Percentiles rank a stretch among this genome's conserved stretches.
Evolutionary conservation across 2,888 invertebrate genomes (phyloP).

Genomic region (Apantesis nais): DNA sequence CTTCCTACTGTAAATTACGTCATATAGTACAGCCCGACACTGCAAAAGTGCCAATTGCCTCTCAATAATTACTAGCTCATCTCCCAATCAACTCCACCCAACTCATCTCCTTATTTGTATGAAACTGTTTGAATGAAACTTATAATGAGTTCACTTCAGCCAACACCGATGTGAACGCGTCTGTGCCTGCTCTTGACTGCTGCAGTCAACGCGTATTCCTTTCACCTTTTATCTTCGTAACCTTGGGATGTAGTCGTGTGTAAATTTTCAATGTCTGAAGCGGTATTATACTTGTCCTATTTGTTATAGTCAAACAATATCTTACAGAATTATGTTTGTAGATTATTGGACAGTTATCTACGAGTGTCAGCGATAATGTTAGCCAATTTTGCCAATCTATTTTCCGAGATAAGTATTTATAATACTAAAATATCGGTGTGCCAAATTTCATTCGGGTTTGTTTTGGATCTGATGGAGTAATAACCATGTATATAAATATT

Average conservation of each 20-base stretch:
- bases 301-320: neutral
- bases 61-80: neutral
- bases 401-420: too few species aligned
- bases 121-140: neutral
- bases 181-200: neutral
- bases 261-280: neutral
- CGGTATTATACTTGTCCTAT: neutral
- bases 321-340: too few species aligned
- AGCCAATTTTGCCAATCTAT: too few species aligned
- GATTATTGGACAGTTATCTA: too few species aligned
- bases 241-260: neutral
- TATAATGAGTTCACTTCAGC: neutral
- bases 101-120: neutral
- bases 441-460: too few species aligned
- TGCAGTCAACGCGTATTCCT: neutral
- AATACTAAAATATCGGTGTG: too few species aligned
- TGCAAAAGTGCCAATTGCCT: too few species aligned
- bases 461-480: too few species aligned
- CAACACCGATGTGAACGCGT: too few species aligned
- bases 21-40: neutral
- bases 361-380: too few species aligned
- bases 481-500: too few species aligned
- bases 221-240: conserved; percentile 1
- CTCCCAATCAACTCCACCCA: neutral
- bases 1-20: neutral